Evolutionary conservation across 2,888 invertebrate genomes (phyloP), one percentile per base, ranked within the genome.

Genomic region (Lasioglossum malachurum): DNA sequence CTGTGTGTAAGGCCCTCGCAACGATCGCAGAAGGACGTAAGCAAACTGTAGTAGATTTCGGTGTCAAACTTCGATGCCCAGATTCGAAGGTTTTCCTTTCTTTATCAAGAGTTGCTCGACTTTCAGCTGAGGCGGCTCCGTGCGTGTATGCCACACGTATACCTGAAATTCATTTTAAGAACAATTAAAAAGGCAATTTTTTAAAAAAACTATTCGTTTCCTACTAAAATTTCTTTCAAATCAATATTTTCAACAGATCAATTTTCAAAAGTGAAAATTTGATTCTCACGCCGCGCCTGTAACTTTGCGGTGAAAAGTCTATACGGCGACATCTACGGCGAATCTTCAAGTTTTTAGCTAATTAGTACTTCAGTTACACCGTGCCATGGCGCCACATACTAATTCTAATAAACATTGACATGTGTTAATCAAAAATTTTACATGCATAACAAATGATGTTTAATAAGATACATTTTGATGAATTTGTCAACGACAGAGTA

Each of bases 141-240:
- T 99, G 93, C 99, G 96, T 4, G 99, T 99, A 94, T 99, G 99
- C 99, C 99, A 99, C 0, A 99, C 99, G 87, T 98, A 97, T n/a
- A 99, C 98, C 97, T 97, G 90, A 53, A 84, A 78, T 23, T 2
- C 14, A 60, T n/a, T n/a, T 72, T 64, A 19, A 8, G 8, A 46
- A 44, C 16, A 8, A 31, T 16, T 72, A 16, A 64, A 31, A 19
- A 64, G 35, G 7, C 31, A 19, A 31, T 31, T 60, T 60, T n/a
- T 27, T 0, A 14, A 14, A 14, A 14, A 27, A 60, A 60, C 44
- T 44, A 44, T 44, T 44, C 44, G 3, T 44, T 44, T 44, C 14
- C 0, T 4, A 44, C 44, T 3, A 14, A 44, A 44, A 44, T 44
- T 44, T 44, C 44, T 44, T 12, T 3, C 12, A 44, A 44, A 14